Conservation (phyloP, 1,140 invertebrate genomes). For the Hyles vespertilio region DNA sequence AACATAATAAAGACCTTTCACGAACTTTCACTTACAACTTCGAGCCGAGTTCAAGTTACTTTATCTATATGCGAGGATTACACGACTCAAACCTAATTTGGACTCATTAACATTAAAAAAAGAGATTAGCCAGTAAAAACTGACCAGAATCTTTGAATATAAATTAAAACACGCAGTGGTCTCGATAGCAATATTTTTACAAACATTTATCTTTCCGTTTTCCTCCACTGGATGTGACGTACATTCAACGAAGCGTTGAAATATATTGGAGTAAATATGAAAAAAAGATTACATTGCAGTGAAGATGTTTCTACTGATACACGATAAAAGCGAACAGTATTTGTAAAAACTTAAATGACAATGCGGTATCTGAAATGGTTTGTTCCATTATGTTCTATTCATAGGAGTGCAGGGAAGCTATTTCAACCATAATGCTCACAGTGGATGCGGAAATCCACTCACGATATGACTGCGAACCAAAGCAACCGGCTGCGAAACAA, state of each 20-base stretch:
- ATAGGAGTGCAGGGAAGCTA: constrained; percentile 20
- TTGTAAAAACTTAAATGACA: too few relatives aligned
- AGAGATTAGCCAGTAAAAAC: not conserved
- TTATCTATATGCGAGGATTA: constrained; percentile 22
- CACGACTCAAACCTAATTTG: constrained; percentile 17
- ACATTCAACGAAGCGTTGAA: too few relatives aligned
- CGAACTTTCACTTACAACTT: constrained; percentile 35
- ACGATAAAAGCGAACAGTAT: too few relatives aligned
- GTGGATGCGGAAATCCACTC: constrained; percentile 41
- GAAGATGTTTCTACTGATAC: too few relatives aligned
- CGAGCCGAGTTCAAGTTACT: constrained; percentile 22
- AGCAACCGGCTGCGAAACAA: constrained; percentile 25
- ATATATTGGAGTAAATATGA: too few relatives aligned
- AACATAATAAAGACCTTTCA: constrained; percentile 42
- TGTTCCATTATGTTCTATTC: constrained; percentile 35
- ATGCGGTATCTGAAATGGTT: constrained; percentile 9
- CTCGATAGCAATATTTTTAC: not conserved
- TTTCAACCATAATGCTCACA: constrained; percentile 32
- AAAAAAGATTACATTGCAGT: too few relatives aligned
- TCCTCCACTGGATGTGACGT: too few relatives aligned
- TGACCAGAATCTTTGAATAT: too few relatives aligned
- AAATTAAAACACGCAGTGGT: not conserved
- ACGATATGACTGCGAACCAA: constrained; percentile 34
- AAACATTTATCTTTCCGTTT: not conserved
- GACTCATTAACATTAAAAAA: constrained; percentile 17